Evolutionary conservation across 2,113 vertebrate genomes (phyloP).

Genomic region (Osmerus mordax): DNA sequence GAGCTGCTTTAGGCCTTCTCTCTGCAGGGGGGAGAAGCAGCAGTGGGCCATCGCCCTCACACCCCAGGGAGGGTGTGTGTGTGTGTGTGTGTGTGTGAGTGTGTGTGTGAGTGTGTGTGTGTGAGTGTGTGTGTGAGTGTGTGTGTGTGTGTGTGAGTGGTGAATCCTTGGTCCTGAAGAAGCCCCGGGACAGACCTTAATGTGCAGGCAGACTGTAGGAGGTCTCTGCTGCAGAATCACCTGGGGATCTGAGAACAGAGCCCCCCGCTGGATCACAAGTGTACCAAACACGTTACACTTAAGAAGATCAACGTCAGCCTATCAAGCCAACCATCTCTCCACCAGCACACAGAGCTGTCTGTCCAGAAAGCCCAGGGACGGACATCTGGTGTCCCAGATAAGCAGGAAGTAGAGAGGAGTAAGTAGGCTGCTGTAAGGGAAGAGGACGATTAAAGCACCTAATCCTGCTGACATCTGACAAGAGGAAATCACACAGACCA

Average conservation of each 20-base stretch:
- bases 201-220: too few species aligned
- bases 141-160: too few species aligned
- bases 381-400: slow-evolving; percentile 67
- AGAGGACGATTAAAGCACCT: slow-evolving; percentile 52
- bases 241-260: too few species aligned
- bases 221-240: too few species aligned
- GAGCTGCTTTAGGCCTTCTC: slow-evolving; percentile 48
- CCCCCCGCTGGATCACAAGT: too few species aligned
- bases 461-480: slow-evolving; percentile 60
- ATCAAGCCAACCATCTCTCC: slow-evolving; percentile 36
- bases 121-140: too few species aligned
- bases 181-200: too few species aligned
- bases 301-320: slow-evolving; percentile 20
- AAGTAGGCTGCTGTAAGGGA: slow-evolving; percentile 48
- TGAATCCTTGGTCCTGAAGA: too few species aligned
- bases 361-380: slow-evolving; percentile 43
- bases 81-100: not conserved
- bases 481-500: slow-evolving; percentile 14
- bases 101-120: not conserved
- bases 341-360: slow-evolving; percentile 19
- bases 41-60: not conserved
- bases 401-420: slow-evolving; percentile 54
- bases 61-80: not conserved
- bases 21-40: slow-evolving; percentile 34
- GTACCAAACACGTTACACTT: slow-evolving; percentile 15